Evolutionary conservation across 2,888 invertebrate genomes (phyloP), one percentile per base, ranked within the genome.

Genomic region (Operophtera brumata): DNA sequence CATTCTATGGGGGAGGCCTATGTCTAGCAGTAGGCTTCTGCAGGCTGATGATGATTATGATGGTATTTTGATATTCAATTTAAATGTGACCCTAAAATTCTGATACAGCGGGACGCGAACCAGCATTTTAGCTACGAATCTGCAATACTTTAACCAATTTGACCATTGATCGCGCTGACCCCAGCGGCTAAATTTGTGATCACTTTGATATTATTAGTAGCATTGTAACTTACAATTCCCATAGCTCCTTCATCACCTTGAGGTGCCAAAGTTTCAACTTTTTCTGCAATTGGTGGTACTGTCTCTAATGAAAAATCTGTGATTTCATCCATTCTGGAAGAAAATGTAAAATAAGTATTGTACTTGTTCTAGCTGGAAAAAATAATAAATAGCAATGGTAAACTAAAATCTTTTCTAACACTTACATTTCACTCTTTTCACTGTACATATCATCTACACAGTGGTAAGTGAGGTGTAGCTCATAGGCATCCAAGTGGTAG

Each of bases 401-500:
- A 30, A 30, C 30, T 2, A 20, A 30, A 9, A 8, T 30, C 7
- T 9, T 30, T 30, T 30, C 9, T 7, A 30, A 30, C 7, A 20
- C 71, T 81, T 79, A 87, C 89, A 79, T 70, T 63, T 78, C 90
- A 77, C 92, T 93, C 51, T 89, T 90, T 54, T 91, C 91, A 51
- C 91, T 92, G 68, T 93, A 93, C 41, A 92, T 74, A 77, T 93
- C 94, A 54, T 92, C 91, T 1, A 87, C 84, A 11, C 91, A 86
- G 70, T 94, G 93, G 73, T 92, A 92, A 48, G 90, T 91, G 25
- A 93, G 91, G 70, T 94, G 94, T 43, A 91, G 82, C 61, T 92
- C 92, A 69, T 93, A 94, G 0, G 93, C 93, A 75, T 91, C 92
- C 67, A 93, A 86, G 68, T 92, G 93, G 65, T 92, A 93, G 73